phyloP scores from a whole-genome alignment of 1,140 invertebrate genomes.

The Colletes latitarsis region DNA sequence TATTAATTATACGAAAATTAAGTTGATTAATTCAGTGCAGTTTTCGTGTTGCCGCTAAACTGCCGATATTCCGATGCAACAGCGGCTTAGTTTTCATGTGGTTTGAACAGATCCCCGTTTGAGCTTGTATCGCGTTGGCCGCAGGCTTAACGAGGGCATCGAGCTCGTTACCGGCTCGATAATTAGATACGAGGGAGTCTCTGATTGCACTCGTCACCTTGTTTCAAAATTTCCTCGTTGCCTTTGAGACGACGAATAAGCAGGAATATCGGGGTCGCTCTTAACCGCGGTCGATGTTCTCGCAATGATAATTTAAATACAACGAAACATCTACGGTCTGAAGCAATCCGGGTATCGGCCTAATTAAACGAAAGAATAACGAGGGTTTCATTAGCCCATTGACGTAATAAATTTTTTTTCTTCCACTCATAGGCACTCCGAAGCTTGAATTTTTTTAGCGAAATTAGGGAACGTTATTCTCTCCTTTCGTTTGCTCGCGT shows the following conservation, averaged over 20 bases:
- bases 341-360: neutral
- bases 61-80: constrained; percentile 28
- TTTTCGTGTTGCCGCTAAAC: neutral
- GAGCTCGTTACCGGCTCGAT: constrained; percentile 35
- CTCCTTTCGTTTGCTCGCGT: too few species aligned
- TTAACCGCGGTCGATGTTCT: neutral
- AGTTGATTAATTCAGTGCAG: constrained; percentile 7
- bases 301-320: neutral
- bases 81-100: neutral
- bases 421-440: too few species aligned
- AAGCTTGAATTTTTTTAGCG: too few species aligned
- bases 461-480: too few species aligned
- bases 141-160: constrained; percentile 34
- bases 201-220: constrained; percentile 30
- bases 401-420: too few species aligned
- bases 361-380: neutral
- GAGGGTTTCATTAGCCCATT: too few species aligned
- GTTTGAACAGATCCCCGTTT: constrained; percentile 2
- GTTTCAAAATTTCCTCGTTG: constrained; percentile 34
- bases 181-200: constrained; percentile 30
- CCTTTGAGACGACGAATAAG: constrained; percentile 1
- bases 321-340: neutral
- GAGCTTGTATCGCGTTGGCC: constrained; percentile 10
- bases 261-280: neutral
- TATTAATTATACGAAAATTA: neutral